Percentiles rank a stretch among this genome's conserved stretches.
Conservation (phyloP, 2,113 vertebrate genomes). For the Ammospiza nelsoni region DNA sequence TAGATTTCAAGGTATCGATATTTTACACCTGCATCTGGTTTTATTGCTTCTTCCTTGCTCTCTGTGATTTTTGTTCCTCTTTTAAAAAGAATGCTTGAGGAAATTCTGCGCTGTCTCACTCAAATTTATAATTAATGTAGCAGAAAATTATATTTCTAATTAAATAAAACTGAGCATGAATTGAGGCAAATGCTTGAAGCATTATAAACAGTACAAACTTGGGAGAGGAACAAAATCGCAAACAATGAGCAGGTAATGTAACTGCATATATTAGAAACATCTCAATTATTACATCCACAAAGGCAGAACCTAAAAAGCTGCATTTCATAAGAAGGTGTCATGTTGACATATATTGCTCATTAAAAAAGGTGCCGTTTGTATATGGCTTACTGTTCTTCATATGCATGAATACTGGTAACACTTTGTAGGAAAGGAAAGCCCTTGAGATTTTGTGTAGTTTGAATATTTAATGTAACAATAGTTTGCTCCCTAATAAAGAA, state of each 20-base stretch:
- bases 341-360: constrained; percentile 73
- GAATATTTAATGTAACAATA: constrained; percentile 73
- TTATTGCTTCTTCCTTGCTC: not conserved
- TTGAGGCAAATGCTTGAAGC: constrained; percentile 34
- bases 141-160: constrained; percentile 68
- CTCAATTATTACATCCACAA: constrained; percentile 73
- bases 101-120: constrained; percentile 13
- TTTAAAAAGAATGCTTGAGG: constrained; percentile 13
- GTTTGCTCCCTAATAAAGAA: constrained; percentile 64
- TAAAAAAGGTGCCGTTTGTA: constrained; percentile 69
- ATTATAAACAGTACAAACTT: constrained; percentile 45
- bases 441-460: constrained; percentile 66
- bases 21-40: not conserved
- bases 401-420: constrained; percentile 67
- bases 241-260: constrained; percentile 59
- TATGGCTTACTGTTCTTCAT: constrained; percentile 66
- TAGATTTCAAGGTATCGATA: not conserved
- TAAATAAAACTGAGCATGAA: constrained; percentile 59
- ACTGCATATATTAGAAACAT: constrained; percentile 71
- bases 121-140: constrained; percentile 66
- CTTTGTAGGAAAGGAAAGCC: constrained; percentile 62
- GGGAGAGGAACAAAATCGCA: constrained; percentile 28
- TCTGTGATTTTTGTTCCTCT: not conserved
- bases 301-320: constrained; percentile 65
- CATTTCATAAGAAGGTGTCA: constrained; percentile 72